phyloP scores from a whole-genome alignment of 92 coral and sea anemone genomes.

The Porites evermanni region DNA sequence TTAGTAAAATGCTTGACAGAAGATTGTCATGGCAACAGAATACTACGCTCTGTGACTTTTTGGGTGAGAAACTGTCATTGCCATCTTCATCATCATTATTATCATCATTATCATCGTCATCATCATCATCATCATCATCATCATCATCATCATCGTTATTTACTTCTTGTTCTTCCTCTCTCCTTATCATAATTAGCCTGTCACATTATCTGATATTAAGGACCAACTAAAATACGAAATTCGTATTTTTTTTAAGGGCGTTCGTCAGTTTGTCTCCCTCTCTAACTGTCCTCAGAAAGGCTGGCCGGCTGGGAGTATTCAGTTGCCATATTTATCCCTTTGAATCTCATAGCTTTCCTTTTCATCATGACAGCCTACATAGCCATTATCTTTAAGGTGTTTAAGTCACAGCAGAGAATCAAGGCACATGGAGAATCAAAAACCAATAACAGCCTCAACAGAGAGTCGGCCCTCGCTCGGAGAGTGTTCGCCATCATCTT shows the following conservation, averaged over 20 bases:
- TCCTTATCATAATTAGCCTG: too few relatives aligned
- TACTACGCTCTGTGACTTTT: too few relatives aligned
- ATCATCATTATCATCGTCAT: too few relatives aligned
- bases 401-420: conserved; percentile 7
- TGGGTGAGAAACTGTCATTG: too few relatives aligned
- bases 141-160: background rate
- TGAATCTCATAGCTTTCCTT: conserved; percentile 45
- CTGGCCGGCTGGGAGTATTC: conserved; percentile 68
- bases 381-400: conserved; percentile 35
- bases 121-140: background rate
- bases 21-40: too few relatives aligned
- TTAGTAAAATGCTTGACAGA: too few relatives aligned
- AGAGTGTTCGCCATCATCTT: conserved; percentile 54
- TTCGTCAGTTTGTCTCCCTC: conserved; percentile 60
- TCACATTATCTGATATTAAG: too few relatives aligned
- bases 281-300: conserved; percentile 48
- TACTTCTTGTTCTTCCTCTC: background rate
- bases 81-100: too few relatives aligned
- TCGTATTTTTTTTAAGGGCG: conserved; percentile 20
- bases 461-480: conserved; percentile 45
- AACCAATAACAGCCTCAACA: conserved; percentile 6
- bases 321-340: conserved; percentile 39
- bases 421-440: conserved; percentile 29
- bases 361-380: conserved; percentile 51
- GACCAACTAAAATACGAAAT: too few relatives aligned